These are phyloP conservation scores for Machaerirhynchus nigripectus DNA, from an alignment of 2,113 vertebrate species.

Conservation along the genomic window DNA sequence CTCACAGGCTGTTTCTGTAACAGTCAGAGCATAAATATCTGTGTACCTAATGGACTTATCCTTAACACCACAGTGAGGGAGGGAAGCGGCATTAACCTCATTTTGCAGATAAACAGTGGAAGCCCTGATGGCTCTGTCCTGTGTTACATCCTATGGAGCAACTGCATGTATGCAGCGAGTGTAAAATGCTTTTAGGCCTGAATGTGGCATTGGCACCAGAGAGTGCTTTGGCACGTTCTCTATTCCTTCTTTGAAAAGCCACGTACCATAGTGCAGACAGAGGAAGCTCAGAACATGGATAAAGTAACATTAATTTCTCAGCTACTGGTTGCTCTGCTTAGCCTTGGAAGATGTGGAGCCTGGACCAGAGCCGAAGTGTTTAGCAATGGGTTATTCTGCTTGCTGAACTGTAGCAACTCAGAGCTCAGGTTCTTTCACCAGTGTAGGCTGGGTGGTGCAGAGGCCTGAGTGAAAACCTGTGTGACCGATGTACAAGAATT, in stretches of 20 bases:
- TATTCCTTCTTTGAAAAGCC: not conserved
- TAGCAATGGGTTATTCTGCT: not conserved
- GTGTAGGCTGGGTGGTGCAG: fast-evolving
- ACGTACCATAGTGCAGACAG: fast-evolving
- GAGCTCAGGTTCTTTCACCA: too few relatives aligned
- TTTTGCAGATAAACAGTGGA: constrained; percentile 43
- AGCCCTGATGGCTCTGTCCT: not conserved
- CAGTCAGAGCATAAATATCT: constrained; percentile 40
- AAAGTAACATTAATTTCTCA: not conserved
- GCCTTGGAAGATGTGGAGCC: not conserved
- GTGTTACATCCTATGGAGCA: not conserved
- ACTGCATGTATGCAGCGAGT: fast-evolving
- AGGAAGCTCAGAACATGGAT: not conserved
- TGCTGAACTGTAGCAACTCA: not conserved
- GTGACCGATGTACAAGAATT: fast-evolving
- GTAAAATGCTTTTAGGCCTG: not conserved
- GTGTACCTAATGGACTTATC: constrained; percentile 58
- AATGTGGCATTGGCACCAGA: not conserved
- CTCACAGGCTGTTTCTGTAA: constrained; percentile 39
- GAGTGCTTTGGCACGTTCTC: not conserved
- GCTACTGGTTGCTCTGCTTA: not conserved
- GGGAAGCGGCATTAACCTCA: constrained; percentile 48
- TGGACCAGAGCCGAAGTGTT: not conserved
- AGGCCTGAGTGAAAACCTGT: fast-evolving
- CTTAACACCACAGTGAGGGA: constrained; percentile 3